Base-by-base conservation (phyloP, 2,888 invertebrate species). In the Drosophila limbata region DNA sequence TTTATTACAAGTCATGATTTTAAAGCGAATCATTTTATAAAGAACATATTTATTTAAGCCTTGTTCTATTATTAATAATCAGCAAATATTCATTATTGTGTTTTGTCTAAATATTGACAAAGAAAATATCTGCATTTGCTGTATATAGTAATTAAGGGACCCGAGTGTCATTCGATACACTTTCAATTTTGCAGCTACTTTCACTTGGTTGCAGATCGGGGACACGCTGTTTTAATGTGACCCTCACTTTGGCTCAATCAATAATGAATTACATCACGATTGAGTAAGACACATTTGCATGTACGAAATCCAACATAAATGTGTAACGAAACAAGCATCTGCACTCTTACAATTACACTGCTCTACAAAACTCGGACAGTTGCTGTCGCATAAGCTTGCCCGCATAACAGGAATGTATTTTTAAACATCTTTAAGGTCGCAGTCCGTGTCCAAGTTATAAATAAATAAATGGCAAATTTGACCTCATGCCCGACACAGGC, bases 211-310 rank as follows among this genome's bases (percentile, higher is more conserved):
- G 3, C 50, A 51, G 42, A 21, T 50, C n/a, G 33, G 28, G 52
- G 42, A 37, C 35, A 15, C 13, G 21, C 13, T 42, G 35, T 25
- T 28, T 13, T 28, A 9, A 47, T 35, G 28, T 47, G 51, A 37
- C 51, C 35, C 21, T 40, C 40, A 40, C 28, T 50, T 19, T 33
- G 45, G 45, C 15, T 35, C 33, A 56, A 56, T 56, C 55, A 44
- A 57, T 47, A 57, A 57, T 21, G 25, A 47, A 37, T 59, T 47
- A 59, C 39, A 48, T 48, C 48, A 59, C 37, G 59, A 48, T 59
- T 59, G 39, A 48, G 48, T 48, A 59, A 40, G 39, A 25, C 37
- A 19, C 42, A 42, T 25, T 17, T 44, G 33, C 19, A 42, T 25
- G 15, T 39, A 39, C 15, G 17, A 28, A 28, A 37, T 37, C 8